phyloP scores from a whole-genome alignment of 2,113 vertebrate species.

The Hipposideros armiger region DNA sequence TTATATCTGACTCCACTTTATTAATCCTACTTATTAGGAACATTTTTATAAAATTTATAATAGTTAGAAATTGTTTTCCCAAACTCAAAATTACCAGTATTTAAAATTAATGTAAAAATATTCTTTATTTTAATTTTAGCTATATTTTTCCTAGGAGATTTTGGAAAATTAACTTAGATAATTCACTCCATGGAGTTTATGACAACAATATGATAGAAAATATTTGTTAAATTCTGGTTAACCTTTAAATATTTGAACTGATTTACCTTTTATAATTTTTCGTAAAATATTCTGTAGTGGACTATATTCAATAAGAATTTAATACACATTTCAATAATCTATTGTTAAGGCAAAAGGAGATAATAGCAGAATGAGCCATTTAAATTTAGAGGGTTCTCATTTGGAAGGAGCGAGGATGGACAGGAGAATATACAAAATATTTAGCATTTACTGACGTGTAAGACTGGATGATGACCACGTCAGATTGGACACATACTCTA shows the following conservation, averaged over 20 bases:
- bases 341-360: not conserved
- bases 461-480: not conserved
- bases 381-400: not conserved
- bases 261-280: slow-evolving; percentile 11
- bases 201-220: not conserved
- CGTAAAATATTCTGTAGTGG: not conserved
- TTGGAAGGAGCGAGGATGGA: accelerated
- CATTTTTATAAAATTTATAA: not conserved
- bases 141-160: not conserved
- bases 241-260: slow-evolving; percentile 4
- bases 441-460: not conserved
- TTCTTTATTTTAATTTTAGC: not conserved
- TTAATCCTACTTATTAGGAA: not conserved
- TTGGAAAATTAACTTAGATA: not conserved
- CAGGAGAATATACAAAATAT: not conserved
- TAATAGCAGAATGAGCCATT: not conserved
- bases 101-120: not conserved
- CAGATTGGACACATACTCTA: not conserved
- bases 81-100: not conserved
- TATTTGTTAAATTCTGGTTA: slow-evolving; percentile 4
- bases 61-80: not conserved
- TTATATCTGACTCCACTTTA: not conserved
- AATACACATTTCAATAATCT: slow-evolving; percentile 1
- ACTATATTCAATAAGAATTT: not conserved
- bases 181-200: not conserved